Evolutionary conservation across 1,140 invertebrate genomes (phyloP).

Genomic region (Anoplophora glabripennis): DNA sequence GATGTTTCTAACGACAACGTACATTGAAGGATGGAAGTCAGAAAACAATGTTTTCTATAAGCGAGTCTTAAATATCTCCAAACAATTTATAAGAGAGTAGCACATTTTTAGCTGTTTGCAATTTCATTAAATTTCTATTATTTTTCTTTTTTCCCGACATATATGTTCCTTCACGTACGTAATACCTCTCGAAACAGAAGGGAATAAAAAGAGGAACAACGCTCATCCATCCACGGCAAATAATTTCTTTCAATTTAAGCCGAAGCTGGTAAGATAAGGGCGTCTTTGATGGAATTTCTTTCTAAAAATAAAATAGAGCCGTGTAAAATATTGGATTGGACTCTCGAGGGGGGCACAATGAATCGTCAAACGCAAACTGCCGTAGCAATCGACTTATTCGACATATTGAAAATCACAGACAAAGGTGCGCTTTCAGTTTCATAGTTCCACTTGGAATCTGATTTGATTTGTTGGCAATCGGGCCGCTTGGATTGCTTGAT

Average conservation of each 20-base stretch:
- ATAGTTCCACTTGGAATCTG: conserved; percentile 19
- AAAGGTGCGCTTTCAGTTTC: conserved; percentile 33
- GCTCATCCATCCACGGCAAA: too few relatives aligned
- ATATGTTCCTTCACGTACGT: too few relatives aligned
- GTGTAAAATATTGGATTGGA: conserved; percentile 34
- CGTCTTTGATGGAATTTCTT: conserved; percentile 23
- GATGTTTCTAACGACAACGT: too few relatives aligned
- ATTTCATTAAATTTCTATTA: too few relatives aligned
- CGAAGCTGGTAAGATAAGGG: conserved; percentile 1
- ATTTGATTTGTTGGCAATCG: conserved; percentile 38
- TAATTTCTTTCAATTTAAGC: conserved; percentile 21
- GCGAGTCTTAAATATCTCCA: too few relatives aligned
- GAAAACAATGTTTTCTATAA: too few relatives aligned
- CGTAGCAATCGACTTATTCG: conserved; percentile 26
- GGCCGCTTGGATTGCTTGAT: conserved; percentile 27
- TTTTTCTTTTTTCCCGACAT: too few relatives aligned
- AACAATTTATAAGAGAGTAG: too few relatives aligned
- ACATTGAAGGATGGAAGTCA: too few relatives aligned
- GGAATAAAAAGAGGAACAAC: too few relatives aligned
- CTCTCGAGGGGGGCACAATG: conserved; percentile 24
- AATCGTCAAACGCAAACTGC: conserved; percentile 30
- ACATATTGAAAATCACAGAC: conserved; percentile 36
- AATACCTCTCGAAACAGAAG: too few relatives aligned
- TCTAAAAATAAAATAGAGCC: conserved; percentile 23
- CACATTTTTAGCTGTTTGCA: too few relatives aligned